Base-by-base conservation (phyloP, 2,113 vertebrate genomes). In the Castor canadensis region DNA sequence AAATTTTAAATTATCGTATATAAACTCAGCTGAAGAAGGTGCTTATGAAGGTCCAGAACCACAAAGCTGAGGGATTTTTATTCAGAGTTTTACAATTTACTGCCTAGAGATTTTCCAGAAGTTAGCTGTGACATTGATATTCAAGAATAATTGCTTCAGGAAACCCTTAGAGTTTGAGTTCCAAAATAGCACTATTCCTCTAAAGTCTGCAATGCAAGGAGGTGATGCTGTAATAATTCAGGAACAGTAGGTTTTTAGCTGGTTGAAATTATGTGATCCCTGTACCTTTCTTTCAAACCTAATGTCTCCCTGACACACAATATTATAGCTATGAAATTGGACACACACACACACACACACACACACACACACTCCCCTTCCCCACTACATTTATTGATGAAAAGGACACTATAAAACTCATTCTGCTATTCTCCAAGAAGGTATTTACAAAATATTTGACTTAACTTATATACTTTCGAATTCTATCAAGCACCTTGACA, bases 1-100 rank as follows among this genome's bases (percentile, higher is more conserved):
- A 75, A 85, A 75, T 93, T 95, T 32, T 91, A 62, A 92, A 86
- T 82, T 47, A 75, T 54, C 45, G 71, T 72, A 43, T 73, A 47
- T 84, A 79, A 88, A 22, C 35, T 86, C 38, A 89, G 13, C 17
- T 77, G 56, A 83, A 45, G 45, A 96, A 54, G 11, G 28, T 76
- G 20, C 11, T 40, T 73, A 30, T 85, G 6, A 43, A 30, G 64
- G 64, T 84, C 56, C 28, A 89, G 13, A 88, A 64, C 2, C 56
- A 56, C 9, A 73, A 7, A 94, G 30, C 67, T 82, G 66, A 93
- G 24, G 54, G 4, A 26, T 95, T 47, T 92, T 9, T 88, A 26
- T 32, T 89, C 16, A 60, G 38, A 86, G 2, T 28, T 15, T 45
- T 20, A 19, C 2, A 52, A 83, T 81, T 87, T 82, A 72, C 32